phyloP scores from a whole-genome alignment of 2,888 invertebrate genomes.

The Poecilus cupreus region DNA sequence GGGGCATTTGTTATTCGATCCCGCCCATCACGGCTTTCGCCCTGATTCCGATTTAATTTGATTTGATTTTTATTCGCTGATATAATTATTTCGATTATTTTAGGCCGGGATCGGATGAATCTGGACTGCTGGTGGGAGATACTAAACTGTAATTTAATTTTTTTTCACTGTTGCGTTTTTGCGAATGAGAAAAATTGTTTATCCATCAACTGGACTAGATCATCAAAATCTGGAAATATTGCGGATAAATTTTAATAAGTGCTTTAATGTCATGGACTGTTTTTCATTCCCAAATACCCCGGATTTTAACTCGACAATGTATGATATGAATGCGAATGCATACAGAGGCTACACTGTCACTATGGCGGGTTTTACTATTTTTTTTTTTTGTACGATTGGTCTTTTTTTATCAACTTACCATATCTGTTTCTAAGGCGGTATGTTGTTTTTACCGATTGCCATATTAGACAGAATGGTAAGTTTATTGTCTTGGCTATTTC shows the following conservation, averaged over 20 bases:
- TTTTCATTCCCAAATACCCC: conserved; percentile 18
- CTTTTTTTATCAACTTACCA: no score
- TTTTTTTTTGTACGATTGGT: no score
- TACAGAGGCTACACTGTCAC: no score
- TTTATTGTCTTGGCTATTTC: no score
- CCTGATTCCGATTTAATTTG: conserved; percentile 46
- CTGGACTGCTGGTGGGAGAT: conserved; percentile 1
- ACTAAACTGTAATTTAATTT: conserved; percentile 24
- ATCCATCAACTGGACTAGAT: conserved; percentile 24
- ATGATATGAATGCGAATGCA: no score
- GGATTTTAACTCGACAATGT: not conserved
- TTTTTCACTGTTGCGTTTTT: conserved; percentile 15
- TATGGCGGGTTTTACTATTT: no score
- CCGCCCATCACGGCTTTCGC: not conserved
- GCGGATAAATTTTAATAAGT: conserved; percentile 33
- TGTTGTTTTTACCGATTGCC: no score
- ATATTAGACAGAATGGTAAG: no score
- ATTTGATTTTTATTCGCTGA: conserved; percentile 48
- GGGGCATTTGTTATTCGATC: conserved; percentile 47
- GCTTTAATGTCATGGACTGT: conserved; percentile 15
- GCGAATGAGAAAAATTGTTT: conserved; percentile 34
- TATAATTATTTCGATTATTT: conserved; percentile 49
- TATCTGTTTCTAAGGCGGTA: no score
- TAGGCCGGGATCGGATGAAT: conserved; percentile 4
- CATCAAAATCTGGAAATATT: not conserved